These are phyloP conservation scores for Diuraphis noxia DNA, from an alignment of 1,140 invertebrate species.

Conservation along the genomic window DNA sequence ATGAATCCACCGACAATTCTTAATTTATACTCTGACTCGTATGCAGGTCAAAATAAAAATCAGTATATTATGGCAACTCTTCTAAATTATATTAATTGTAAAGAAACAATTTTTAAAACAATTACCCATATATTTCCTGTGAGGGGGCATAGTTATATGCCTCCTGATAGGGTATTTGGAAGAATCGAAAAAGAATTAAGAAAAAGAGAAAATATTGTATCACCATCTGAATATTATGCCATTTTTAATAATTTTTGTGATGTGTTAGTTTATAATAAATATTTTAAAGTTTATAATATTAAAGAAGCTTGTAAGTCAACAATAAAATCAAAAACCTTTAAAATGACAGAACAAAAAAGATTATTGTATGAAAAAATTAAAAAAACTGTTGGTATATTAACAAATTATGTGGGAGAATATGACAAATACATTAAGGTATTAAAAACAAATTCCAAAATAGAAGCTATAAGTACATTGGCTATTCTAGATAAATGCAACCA, in stretches of 20 bases:
- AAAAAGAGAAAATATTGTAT: not conserved
- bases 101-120: not conserved
- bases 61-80: not conserved
- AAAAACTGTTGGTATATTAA: too few species aligned
- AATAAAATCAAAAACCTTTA: not conserved
- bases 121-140: not conserved
- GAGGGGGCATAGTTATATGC: not conserved
- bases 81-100: not conserved
- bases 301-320: not conserved
- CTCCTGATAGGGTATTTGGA: not conserved
- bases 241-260: not conserved
- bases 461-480: too few species aligned
- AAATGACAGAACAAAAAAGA: not conserved
- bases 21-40: not conserved
- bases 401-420: too few species aligned
- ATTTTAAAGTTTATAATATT: slow-evolving; percentile 1
- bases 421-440: not conserved
- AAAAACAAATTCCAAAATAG: too few species aligned
- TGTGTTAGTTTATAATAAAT: not conserved
- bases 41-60: not conserved
- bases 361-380: too few species aligned
- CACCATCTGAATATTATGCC: not conserved
- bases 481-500: too few species aligned
- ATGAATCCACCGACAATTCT: not conserved
- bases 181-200: not conserved